Conservation (phyloP, 1,140 invertebrate species). For the Drosophila micromelanica region DNA sequence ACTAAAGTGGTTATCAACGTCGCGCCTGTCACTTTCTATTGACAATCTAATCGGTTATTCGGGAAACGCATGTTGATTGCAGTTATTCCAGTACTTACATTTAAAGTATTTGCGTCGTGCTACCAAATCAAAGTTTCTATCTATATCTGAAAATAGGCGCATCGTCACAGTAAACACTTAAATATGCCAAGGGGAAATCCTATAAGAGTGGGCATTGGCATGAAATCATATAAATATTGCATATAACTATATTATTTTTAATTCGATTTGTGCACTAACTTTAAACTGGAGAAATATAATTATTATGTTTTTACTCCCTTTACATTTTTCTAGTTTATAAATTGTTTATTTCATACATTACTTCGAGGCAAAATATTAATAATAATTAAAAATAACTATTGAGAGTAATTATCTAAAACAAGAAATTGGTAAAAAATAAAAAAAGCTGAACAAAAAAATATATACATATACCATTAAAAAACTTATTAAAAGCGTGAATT, state of each 20-base stretch:
- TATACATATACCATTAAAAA: no score
- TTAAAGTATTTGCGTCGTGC: constrained; percentile 3
- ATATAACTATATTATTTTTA: no score
- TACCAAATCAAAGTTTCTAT: neutral
- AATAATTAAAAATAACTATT: no score
- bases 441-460: no score
- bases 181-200: neutral
- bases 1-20: constrained; percentile 33
- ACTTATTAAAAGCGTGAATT: no score
- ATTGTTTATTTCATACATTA: no score
- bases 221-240: no score
- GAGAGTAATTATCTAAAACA: no score
- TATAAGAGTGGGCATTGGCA: neutral
- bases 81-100: neutral
- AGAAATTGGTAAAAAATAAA: no score
- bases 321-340: neutral
- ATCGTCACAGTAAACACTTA: no score
- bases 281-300: neutral
- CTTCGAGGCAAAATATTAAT: no score
- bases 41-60: constrained; percentile 40
- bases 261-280: no score
- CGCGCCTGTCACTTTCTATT: constrained; percentile 43
- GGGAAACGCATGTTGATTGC: constrained; percentile 5
- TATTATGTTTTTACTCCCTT: neutral
- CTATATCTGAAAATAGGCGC: neutral